phyloP scores from a whole-genome alignment of 1,140 invertebrate species.

The Drosophila ananassae region DNA sequence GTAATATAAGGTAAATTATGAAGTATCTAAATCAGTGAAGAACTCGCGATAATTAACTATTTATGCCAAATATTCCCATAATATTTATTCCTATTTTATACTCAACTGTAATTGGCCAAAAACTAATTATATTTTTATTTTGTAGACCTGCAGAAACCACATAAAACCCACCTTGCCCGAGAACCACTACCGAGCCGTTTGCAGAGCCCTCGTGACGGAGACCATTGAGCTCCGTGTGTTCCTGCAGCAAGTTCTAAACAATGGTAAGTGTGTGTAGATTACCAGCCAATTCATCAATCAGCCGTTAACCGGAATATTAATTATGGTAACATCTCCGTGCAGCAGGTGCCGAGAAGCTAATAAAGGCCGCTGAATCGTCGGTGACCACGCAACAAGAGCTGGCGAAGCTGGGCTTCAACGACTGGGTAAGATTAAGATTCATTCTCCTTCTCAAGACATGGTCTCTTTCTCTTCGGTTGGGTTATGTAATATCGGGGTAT shows the following conservation, averaged over 20 bases:
- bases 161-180: slow-evolving; percentile 85
- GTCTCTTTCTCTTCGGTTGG: not conserved
- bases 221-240: slow-evolving; percentile 95
- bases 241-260: slow-evolving; percentile 91
- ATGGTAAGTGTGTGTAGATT: slow-evolving; percentile 66
- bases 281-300: not conserved
- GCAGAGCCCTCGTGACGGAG: slow-evolving; percentile 95
- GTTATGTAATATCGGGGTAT: slow-evolving; percentile 14
- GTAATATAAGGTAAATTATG: too few relatives aligned
- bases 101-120: not conserved
- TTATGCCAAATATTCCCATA: too few relatives aligned
- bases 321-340: not conserved
- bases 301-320: not conserved
- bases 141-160: slow-evolving; percentile 78
- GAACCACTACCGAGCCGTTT: slow-evolving; percentile 95
- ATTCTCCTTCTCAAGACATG: not conserved
- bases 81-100: not conserved
- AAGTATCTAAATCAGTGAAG: too few relatives aligned
- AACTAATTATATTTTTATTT: not conserved
- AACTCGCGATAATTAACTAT: too few relatives aligned
- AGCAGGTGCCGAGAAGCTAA: slow-evolving; percentile 85
- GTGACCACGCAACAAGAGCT: slow-evolving; percentile 87
- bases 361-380: slow-evolving; percentile 85
- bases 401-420: slow-evolving; percentile 91
- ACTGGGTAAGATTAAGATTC: slow-evolving; percentile 89